Base-by-base conservation (phyloP, 1,140 invertebrate species). In the Archivesica marissinica region DNA sequence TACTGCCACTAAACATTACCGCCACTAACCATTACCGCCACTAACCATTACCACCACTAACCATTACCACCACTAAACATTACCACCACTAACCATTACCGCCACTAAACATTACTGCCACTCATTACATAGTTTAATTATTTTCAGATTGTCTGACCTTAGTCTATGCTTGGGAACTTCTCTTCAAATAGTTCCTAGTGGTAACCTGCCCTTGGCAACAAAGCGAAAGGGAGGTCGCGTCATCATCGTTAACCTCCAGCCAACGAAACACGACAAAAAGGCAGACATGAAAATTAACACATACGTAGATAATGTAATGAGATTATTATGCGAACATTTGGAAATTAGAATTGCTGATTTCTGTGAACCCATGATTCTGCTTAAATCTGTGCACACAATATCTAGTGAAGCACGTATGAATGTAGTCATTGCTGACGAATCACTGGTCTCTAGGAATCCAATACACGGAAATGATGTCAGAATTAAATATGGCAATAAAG, bases 121-220 rank as follows among this genome's bases (percentile, higher is more conserved):
- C n/a, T n/a, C n/a, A n/a, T n/a, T n/a, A n/a, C n/a, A n/a, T n/a
- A n/a, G n/a, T n/a, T n/a, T n/a, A n/a, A n/a, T n/a, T n/a, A n/a
- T 56, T 87, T 95, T 80, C 91, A 98, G 97, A 89, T 95, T 97
- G 90, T 96, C 98, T 35, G 98, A 99, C 95, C 94, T 99, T 35
- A 98, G 97, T 93, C 96, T 99, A 90, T 98, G 97, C 89, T 94
- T 99, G 64, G 99, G 99, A 50, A 99, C 98, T 50, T 99, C 98
- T 25, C 94, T 99, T 56, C 99, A 99, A 96, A 99, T 99, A 89
- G 96, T 98, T 89, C 99, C 99, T 68, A 98, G 98, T 95, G 98
- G 98, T 41, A 98, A 98, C 94, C 95, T 99, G 86, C 99, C 99
- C 39, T 93, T 99, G 25, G 95, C 96, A 9, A 97, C 97, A 33